phyloP scores from a whole-genome alignment of 2,888 invertebrate species.

The Ophonus ardosiacus region DNA sequence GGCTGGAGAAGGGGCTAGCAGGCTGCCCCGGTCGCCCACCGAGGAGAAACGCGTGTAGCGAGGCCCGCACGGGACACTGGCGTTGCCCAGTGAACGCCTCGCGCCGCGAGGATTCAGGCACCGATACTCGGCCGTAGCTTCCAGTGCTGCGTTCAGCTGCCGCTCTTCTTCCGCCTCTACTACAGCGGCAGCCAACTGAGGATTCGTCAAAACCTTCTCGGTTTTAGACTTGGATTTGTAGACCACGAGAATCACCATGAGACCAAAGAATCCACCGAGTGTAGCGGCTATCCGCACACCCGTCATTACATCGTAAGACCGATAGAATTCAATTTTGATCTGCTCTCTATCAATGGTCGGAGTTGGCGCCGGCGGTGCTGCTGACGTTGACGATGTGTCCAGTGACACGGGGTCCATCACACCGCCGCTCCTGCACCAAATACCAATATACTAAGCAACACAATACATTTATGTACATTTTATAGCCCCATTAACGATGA shows the following conservation, averaged over 20 bases:
- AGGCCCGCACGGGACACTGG: slow-evolving; percentile 67
- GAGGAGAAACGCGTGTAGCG: slow-evolving; percentile 79
- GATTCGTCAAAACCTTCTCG: slow-evolving; percentile 86
- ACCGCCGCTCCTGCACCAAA: slow-evolving; percentile 53
- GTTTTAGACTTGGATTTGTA: slow-evolving; percentile 93
- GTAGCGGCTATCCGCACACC: slow-evolving; percentile 95
- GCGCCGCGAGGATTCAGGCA: slow-evolving; percentile 76
- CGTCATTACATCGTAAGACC: slow-evolving; percentile 95
- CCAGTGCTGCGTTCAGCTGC: slow-evolving; percentile 85
- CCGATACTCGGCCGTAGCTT: slow-evolving; percentile 81
- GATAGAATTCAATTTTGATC: slow-evolving; percentile 89
- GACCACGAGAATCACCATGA: slow-evolving; percentile 93
- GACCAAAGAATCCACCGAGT: slow-evolving; percentile 92
- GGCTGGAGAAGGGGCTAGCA: slow-evolving; percentile 82
- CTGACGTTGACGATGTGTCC: slow-evolving; percentile 53
- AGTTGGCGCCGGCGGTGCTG: slow-evolving; percentile 68
- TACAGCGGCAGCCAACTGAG: slow-evolving; percentile 84
- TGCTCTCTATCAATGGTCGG: slow-evolving; percentile 81
- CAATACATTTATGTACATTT: background rate
- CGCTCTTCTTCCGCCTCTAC: slow-evolving; percentile 88
- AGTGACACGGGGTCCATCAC: slow-evolving; percentile 62
- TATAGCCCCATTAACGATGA: background rate
- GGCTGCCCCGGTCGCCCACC: slow-evolving; percentile 84
- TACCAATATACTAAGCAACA: slow-evolving; percentile 11
- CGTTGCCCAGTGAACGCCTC: slow-evolving; percentile 73